A percentile compares a stretch with the other conserved stretches of the same genome.
phyloP scores from a whole-genome alignment of 2,113 vertebrate species.

The Siniperca chuatsi region DNA sequence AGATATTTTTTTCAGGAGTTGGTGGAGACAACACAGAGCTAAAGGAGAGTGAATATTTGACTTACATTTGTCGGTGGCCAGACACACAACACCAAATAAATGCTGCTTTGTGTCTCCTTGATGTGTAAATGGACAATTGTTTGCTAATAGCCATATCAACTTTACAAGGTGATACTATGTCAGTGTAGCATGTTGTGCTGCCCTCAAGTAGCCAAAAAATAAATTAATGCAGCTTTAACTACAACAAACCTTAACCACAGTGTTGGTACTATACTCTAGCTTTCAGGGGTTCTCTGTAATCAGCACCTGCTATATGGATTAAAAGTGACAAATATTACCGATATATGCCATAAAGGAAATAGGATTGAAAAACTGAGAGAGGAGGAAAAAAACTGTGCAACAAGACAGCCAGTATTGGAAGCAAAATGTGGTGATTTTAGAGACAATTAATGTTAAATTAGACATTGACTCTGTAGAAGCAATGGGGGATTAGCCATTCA shows the following conservation, averaged over 20 bases:
- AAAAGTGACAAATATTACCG: background rate
- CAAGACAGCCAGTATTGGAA: background rate
- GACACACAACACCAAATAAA: background rate
- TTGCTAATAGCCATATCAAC: background rate
- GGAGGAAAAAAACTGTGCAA: background rate
- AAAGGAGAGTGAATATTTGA: background rate
- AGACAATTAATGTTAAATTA: conserved; percentile 47
- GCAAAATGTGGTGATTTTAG: conserved; percentile 10
- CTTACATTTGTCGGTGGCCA: background rate
- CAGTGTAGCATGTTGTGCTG: background rate
- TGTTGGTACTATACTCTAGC: background rate
- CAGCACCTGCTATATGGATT: background rate
- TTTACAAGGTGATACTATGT: background rate
- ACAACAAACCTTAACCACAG: background rate
- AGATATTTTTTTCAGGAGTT: background rate
- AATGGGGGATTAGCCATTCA: conserved; percentile 15
- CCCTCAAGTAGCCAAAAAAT: background rate
- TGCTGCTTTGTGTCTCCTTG: background rate
- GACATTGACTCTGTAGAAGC: conserved; percentile 8
- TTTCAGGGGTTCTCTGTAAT: background rate
- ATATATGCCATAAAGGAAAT: background rate
- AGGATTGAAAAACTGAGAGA: background rate
- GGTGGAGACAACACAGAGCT: background rate
- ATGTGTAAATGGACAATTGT: background rate
- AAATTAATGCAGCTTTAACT: background rate